These are phyloP conservation scores for Pinctada fucata DNA, from an alignment of 2,888 invertebrate genomes.

Conservation along the genomic window DNA sequence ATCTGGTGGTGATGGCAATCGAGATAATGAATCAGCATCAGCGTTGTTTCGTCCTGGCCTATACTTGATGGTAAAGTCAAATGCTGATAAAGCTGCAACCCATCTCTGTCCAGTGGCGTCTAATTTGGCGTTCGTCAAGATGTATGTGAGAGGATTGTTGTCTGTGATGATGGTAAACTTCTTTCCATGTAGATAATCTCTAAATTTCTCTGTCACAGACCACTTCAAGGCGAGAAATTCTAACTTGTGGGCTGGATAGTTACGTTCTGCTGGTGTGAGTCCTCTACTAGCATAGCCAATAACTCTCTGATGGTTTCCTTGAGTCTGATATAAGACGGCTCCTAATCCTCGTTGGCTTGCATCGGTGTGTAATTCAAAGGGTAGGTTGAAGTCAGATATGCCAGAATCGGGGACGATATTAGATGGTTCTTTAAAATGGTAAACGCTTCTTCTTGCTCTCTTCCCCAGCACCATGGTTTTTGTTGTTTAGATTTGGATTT, in stretches of 20 bases:
- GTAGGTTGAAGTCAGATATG: too few species aligned
- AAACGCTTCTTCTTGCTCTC: not conserved
- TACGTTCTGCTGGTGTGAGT: not conserved
- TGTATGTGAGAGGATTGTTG: not conserved
- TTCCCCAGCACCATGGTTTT: not conserved
- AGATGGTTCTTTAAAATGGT: not conserved
- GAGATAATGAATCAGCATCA: not conserved
- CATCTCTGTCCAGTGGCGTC: not conserved
- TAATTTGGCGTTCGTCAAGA: not conserved
- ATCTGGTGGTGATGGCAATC: not conserved
- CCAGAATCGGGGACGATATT: too few species aligned
- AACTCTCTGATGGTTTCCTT: not conserved
- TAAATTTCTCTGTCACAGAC: not conserved
- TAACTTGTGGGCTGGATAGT: not conserved
- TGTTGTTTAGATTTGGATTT: not conserved
- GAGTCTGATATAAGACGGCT: too few species aligned
- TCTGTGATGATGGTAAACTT: not conserved
- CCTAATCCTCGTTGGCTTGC: too few species aligned
- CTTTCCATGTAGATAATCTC: not conserved
- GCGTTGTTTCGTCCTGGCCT: not conserved
- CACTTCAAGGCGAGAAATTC: not conserved
- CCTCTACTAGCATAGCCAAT: not conserved
- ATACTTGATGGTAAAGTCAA: constrained; percentile 1
- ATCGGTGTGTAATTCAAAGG: too few species aligned
- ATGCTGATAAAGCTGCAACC: not conserved